Conservation (phyloP, 2,888 invertebrate species). For the Nemoura dubitans region DNA sequence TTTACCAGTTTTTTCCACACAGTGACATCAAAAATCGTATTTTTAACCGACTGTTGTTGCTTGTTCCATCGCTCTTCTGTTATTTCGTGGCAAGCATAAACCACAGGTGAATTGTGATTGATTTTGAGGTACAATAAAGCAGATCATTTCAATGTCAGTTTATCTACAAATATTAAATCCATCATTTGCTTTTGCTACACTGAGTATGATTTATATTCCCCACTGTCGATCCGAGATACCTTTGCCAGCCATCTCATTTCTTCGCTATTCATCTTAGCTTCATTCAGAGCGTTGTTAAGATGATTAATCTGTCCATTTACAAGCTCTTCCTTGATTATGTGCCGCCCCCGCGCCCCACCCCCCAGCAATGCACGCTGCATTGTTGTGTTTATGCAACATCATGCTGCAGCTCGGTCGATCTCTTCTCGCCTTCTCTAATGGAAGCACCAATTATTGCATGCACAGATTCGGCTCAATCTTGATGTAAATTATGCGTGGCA, state of each 20-base stretch:
- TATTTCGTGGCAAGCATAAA: too few species aligned
- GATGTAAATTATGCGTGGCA: neutral
- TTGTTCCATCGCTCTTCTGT: too few species aligned
- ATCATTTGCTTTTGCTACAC: neutral
- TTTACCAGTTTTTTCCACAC: too few species aligned
- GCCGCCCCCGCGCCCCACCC: neutral
- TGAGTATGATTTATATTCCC: neutral
- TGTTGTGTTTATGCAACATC: constrained; percentile 1
- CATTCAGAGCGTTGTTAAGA: constrained; percentile 21
- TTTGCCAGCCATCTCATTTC: constrained; percentile 17
- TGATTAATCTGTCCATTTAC: constrained; percentile 30
- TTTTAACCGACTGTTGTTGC: too few species aligned
- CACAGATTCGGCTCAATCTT: neutral
- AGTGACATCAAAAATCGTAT: too few species aligned
- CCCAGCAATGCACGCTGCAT: constrained; percentile 3
- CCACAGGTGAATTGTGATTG: neutral
- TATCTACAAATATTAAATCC: neutral
- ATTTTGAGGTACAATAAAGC: neutral
- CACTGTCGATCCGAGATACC: constrained; percentile 8
- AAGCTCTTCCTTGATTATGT: constrained; percentile 16
- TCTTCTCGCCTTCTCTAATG: neutral
- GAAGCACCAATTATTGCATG: neutral
- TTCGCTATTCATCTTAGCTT: constrained; percentile 18
- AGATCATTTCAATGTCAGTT: neutral
- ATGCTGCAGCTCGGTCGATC: neutral